These are phyloP conservation scores for Caerostris darwini DNA, from an alignment of 1,140 invertebrate genomes.

Conservation along the genomic window DNA sequence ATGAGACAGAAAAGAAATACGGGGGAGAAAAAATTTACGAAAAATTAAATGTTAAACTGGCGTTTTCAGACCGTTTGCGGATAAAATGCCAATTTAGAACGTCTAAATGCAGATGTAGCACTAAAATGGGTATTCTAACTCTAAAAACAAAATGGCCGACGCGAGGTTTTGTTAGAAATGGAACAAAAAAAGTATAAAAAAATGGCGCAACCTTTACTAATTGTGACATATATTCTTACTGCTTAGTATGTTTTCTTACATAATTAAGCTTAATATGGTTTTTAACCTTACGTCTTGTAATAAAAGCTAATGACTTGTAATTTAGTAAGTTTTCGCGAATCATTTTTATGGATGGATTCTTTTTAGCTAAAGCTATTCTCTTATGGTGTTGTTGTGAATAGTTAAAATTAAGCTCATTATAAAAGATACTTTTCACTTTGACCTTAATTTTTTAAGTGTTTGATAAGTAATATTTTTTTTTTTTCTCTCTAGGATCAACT, in stretches of 20 bases:
- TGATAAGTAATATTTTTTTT: background rate
- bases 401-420: background rate
- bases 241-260: background rate
- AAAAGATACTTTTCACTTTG: background rate
- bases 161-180: background rate
- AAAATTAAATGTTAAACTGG: background rate
- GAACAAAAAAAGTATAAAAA: background rate
- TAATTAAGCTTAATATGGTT: conserved; percentile 1
- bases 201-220: background rate
- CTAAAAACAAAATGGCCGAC: background rate
- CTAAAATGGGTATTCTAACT: background rate
- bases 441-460: background rate
- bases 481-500: background rate
- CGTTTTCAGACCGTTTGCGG: conserved; percentile 29
- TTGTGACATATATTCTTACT: background rate
- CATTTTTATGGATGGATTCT: background rate
- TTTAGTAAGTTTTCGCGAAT: conserved; percentile 4
- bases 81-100: conserved; percentile 42
- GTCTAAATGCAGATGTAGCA: conserved; percentile 44
- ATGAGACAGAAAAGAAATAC: conserved; percentile 58
- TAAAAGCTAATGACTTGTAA: conserved; percentile 4
- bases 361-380: background rate
- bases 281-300: background rate
- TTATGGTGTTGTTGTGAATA: background rate
- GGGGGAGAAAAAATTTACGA: background rate